Percentiles rank a stretch among this genome's conserved stretches.
Evolutionary conservation across 2,888 invertebrate species (phyloP).

Genomic region (Patella pellucida): DNA sequence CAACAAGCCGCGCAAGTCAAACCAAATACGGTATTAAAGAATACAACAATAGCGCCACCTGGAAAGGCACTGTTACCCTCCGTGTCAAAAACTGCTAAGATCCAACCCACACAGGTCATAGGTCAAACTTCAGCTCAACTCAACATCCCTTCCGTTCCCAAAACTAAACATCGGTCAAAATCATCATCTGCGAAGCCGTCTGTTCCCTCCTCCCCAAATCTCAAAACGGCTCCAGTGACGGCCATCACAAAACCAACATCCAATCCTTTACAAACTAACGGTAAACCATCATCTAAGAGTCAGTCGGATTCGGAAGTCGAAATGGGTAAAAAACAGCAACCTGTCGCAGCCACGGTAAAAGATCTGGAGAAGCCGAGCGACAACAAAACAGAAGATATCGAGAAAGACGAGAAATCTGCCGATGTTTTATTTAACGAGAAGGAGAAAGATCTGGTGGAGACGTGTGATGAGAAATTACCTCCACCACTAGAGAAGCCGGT

Average conservation of each 20-base stretch:
- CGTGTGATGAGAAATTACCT: constrained; percentile 19
- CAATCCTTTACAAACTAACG: constrained; percentile 34
- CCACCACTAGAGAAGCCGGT: constrained; percentile 25
- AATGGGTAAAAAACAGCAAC: constrained; percentile 16
- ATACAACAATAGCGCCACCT: constrained; percentile 44
- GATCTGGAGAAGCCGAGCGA: constrained; percentile 10
- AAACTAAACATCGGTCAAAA: constrained; percentile 31
- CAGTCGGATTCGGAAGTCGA: constrained; percentile 57
- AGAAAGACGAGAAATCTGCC: constrained; percentile 23
- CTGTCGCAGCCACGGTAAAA: constrained; percentile 8
- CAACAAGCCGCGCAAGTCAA: constrained; percentile 34
- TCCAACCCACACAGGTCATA: constrained; percentile 48
- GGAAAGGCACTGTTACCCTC: constrained; percentile 59
- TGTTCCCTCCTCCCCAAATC: constrained; percentile 15
- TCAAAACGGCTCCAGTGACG: constrained; percentile 18
- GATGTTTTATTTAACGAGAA: constrained; percentile 18
- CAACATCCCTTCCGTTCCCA: constrained; percentile 33
- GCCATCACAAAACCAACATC: constrained; percentile 33
- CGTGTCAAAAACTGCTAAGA: constrained; percentile 54
- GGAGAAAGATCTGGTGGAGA: constrained; percentile 22
- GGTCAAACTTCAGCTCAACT: constrained; percentile 26
- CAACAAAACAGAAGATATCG: constrained; percentile 27
- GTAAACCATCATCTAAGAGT: constrained; percentile 37
- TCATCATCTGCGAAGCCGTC: constrained; percentile 33
- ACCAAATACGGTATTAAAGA: constrained; percentile 43